Conservation (phyloP, 2,797 vertebrate genomes). For the Melanotaenia trifasciata region DNA sequence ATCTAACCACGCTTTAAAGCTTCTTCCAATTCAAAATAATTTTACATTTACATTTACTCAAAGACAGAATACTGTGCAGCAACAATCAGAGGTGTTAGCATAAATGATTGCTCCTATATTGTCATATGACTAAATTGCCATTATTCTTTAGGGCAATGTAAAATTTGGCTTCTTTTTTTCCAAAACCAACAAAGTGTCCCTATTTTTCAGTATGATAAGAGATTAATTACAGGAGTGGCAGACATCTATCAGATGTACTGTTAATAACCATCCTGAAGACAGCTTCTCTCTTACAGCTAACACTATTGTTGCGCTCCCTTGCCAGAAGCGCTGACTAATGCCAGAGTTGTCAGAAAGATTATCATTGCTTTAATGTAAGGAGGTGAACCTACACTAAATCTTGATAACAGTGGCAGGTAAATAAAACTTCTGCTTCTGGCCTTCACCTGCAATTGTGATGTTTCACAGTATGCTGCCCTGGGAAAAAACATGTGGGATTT, state of each 20-base stretch:
- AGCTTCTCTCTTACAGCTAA: slow-evolving; percentile 30
- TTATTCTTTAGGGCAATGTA: slow-evolving; percentile 35
- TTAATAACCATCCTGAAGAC: slow-evolving; percentile 6
- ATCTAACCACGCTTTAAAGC: slow-evolving; percentile 23
- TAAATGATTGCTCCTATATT: slow-evolving; percentile 33
- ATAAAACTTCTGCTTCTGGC: slow-evolving; percentile 42
- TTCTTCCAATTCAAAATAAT: slow-evolving; percentile 2
- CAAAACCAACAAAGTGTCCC: slow-evolving; percentile 34
- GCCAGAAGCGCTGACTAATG: slow-evolving; percentile 57
- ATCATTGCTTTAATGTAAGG: slow-evolving; percentile 61
- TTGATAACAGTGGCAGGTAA: slow-evolving; percentile 54
- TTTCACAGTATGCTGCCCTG: slow-evolving; percentile 1
- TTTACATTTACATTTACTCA: too few relatives aligned
- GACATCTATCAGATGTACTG: slow-evolving; percentile 56
- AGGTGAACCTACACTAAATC: slow-evolving; percentile 61
- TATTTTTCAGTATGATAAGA: slow-evolving; percentile 63
- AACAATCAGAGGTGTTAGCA: slow-evolving; percentile 21
- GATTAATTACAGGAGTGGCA: slow-evolving; percentile 49
- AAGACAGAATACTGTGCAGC: slow-evolving; percentile 12
- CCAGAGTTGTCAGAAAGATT: slow-evolving; percentile 61
- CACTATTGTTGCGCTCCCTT: neutral
- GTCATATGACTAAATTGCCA: slow-evolving; percentile 43
- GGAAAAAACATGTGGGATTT: neutral
- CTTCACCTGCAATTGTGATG: slow-evolving; percentile 16
- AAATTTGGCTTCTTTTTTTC: slow-evolving; percentile 31